Evolutionary conservation across 2,113 vertebrate genomes (phyloP), one percentile per base, ranked within the genome.

Genomic region (Illadopsis cleaveri): DNA sequence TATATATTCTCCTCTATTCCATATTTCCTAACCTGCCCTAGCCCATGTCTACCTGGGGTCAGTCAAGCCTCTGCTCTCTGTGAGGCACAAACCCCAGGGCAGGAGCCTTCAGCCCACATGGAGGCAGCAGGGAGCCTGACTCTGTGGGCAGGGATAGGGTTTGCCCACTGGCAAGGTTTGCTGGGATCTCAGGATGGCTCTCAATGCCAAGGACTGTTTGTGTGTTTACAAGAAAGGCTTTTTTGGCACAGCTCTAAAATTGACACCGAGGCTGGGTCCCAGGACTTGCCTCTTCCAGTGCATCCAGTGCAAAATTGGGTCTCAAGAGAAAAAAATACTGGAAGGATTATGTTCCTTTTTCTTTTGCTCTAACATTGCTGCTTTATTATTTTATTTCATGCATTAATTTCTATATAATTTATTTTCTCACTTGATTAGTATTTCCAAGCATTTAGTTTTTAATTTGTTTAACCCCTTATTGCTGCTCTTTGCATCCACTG

Each of bases 131-230:
- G 89, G 91, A 94, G 86, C 86, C 61, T 3, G 57, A 1, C 53
- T 54, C 35, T 10, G 9, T 4, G 2, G 80, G 72, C 90, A 38
- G 78, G 68, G 80, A 16, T 0, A 0, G 40, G 48, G 61, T 53
- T n/a, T 16, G 42, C 20, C 20, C 89, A 9, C 83, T 94, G 96
- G 91, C 95, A 90, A 21, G 37, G 42, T 30, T 54, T 0, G 9
- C 80, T 5, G 64, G 51, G 76, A 25, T 40, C 93, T 81, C 80
- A 70, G 18, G 64, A 40, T 20, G 64, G 69, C 72, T 70, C 44
- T 64, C 72, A 9, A 5, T 78, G 96, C 96, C 96, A 96, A 94
- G 96, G 94, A 96, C 95, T 96, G 93, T 96, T 95, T 96, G 95
- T 97, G 86, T 95, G 96, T 97, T 96, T 97, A 95, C 96, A 56